These are phyloP conservation scores for Cladorhizidae sp. DNA, from an alignment of 37 sponge, comb jelly and placozoan genomes.

Conservation along the genomic window DNA sequence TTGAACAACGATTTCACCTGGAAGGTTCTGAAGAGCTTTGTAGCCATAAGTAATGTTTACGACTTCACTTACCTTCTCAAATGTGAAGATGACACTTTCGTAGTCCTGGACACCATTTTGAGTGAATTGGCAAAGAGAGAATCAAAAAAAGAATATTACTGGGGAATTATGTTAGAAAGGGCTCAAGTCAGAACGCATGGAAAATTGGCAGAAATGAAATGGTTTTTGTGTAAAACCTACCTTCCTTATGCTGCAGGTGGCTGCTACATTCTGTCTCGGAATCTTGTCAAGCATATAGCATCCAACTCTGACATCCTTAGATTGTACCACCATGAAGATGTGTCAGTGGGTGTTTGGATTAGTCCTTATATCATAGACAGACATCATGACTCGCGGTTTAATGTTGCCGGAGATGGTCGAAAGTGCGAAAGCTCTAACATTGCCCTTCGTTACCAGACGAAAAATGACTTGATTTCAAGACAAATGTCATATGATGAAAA, in stretches of 20 bases:
- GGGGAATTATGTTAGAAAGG: slow-evolving; percentile 89
- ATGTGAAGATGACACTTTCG: slow-evolving; percentile 88
- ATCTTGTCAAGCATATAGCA: slow-evolving; percentile 63
- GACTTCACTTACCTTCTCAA: slow-evolving; percentile 77
- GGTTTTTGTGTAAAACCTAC: slow-evolving; percentile 86
- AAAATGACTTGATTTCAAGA: no score
- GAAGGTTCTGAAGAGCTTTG: slow-evolving; percentile 67
- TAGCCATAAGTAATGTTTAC: slow-evolving; percentile 32
- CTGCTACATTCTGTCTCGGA: slow-evolving; percentile 71
- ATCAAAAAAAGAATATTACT: slow-evolving; percentile 45
- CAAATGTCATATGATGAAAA: no score
- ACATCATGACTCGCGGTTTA: slow-evolving; percentile 78
- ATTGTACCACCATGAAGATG: slow-evolving; percentile 80
- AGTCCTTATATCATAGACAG: slow-evolving; percentile 65
- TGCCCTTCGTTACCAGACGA: no score
- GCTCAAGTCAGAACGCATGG: slow-evolving; percentile 56
- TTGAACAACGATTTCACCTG: slow-evolving; percentile 59
- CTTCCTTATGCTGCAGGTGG: slow-evolving; percentile 90
- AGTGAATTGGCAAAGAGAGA: slow-evolving; percentile 38
- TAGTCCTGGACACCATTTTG: slow-evolving; percentile 36
- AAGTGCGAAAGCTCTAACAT: no score
- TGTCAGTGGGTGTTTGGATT: slow-evolving; percentile 88
- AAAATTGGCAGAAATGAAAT: slow-evolving; percentile 75
- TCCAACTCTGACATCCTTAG: slow-evolving; percentile 42
- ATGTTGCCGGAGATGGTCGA: no score